A percentile compares a stretch with the other conserved stretches of the same genome.
phyloP scores from a whole-genome alignment of 1,140 invertebrate genomes.

The Charaxes varanes region DNA sequence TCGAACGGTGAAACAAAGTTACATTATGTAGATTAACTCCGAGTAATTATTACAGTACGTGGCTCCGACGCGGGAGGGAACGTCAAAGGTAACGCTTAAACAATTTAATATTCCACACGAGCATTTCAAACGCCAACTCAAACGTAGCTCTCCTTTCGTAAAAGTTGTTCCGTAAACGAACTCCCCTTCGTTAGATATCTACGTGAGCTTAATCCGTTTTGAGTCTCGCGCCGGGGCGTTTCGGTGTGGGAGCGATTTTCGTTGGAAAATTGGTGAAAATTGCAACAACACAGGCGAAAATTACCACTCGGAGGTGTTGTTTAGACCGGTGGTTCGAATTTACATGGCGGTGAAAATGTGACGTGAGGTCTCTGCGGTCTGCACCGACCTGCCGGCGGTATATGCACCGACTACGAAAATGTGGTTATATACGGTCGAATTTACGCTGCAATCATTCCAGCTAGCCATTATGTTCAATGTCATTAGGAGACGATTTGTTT shows the following conservation, averaged over 20 bases:
- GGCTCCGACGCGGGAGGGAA: constrained; percentile 43
- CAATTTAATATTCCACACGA: constrained; percentile 72
- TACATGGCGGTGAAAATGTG: constrained; percentile 48
- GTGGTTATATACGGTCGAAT: constrained; percentile 13
- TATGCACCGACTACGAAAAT: constrained; percentile 21
- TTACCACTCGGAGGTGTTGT: constrained; percentile 62
- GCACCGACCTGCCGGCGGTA: constrained; percentile 17
- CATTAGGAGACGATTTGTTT: constrained; percentile 1
- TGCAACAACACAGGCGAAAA: constrained; percentile 66
- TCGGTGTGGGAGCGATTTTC: constrained; percentile 50
- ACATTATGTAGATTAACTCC: constrained; percentile 57
- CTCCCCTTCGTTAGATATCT: constrained; percentile 71
- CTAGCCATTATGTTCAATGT: constrained; percentile 1
- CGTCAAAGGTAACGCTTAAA: constrained; percentile 70
- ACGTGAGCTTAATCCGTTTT: constrained; percentile 69
- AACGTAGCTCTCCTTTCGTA: constrained; percentile 65
- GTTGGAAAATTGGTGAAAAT: constrained; percentile 66
- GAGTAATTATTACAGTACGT: constrained; percentile 64
- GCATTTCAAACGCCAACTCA: constrained; percentile 67
- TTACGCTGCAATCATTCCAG: constrained; percentile 10
- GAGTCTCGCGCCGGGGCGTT: constrained; percentile 38
- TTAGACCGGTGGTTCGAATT: constrained; percentile 49
- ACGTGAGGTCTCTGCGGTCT: constrained; percentile 40
- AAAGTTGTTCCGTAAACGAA: constrained; percentile 71
- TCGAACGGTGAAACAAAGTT: constrained; percentile 38